Conservation (phyloP, 2,888 invertebrate species). For the Aleiodes alternator region DNA sequence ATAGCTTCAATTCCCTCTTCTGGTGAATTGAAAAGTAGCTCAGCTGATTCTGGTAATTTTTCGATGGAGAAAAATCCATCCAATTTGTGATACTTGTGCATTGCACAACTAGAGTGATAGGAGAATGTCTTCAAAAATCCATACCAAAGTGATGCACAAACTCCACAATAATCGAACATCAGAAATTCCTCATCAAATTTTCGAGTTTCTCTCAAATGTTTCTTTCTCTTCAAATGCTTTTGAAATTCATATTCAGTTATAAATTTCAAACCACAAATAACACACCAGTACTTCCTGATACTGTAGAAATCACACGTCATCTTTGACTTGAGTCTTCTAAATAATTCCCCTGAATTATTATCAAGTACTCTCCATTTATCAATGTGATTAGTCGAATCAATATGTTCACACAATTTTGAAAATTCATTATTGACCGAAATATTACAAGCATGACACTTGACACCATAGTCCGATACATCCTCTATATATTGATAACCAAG, state of each 20-base stretch:
- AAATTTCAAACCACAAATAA: conserved; percentile 9
- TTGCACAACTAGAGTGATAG: conserved; percentile 27
- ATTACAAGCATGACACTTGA: conserved; percentile 59
- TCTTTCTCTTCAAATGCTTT: conserved; percentile 31
- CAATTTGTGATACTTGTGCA: conserved; percentile 16
- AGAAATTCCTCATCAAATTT: conserved; percentile 1
- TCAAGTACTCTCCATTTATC: neutral
- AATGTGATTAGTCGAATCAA: conserved; percentile 22
- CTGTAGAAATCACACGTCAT: conserved; percentile 50
- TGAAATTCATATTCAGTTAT: conserved; percentile 34
- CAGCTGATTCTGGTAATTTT: conserved; percentile 37
- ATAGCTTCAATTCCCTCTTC: conserved; percentile 51
- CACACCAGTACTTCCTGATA: conserved; percentile 50
- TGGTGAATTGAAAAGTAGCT: conserved; percentile 38
- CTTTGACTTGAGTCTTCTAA: neutral
- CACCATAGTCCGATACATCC: conserved; percentile 50
- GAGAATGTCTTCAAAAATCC: conserved; percentile 40
- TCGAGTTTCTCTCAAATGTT: conserved; percentile 2
- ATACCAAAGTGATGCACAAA: conserved; percentile 48
- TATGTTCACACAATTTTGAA: conserved; percentile 37
- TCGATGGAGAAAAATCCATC: conserved; percentile 19
- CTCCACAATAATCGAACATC: conserved; percentile 49
- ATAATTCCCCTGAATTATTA: conserved; percentile 1
- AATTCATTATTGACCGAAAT: conserved; percentile 50
- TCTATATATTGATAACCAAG: conserved; percentile 58